Percentiles rank a stretch among this genome's conserved stretches.
phyloP scores from a whole-genome alignment of 2,888 invertebrate species.

The Biston stratarius region DNA sequence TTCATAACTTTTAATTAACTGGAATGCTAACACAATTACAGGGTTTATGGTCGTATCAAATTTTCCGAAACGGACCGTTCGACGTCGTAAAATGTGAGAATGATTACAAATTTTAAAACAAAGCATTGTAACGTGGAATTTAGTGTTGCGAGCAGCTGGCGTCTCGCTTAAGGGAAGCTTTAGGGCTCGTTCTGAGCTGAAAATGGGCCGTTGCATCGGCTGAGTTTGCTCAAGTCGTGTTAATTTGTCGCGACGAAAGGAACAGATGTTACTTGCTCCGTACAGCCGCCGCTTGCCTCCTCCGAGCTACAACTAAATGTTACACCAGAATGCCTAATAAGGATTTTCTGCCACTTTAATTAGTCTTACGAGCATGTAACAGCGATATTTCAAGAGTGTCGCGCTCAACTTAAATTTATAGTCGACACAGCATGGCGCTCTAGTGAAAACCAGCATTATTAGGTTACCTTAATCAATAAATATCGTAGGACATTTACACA shows the following conservation, averaged over 20 bases:
- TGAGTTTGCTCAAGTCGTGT: constrained; percentile 76
- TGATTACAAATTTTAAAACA: constrained; percentile 86
- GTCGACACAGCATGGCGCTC: constrained; percentile 17
- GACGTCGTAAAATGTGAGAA: constrained; percentile 85
- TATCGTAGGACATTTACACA: too few relatives aligned
- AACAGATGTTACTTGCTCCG: constrained; percentile 75
- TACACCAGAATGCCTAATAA: constrained; percentile 42
- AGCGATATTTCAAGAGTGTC: constrained; percentile 26
- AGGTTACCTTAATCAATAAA: background rate
- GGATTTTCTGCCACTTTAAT: constrained; percentile 43
- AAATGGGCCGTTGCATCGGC: constrained; percentile 75
- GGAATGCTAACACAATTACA: constrained; percentile 84
- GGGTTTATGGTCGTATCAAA: constrained; percentile 85
- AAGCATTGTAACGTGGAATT: constrained; percentile 83
- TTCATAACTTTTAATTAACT: constrained; percentile 86
- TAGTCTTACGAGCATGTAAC: constrained; percentile 34
- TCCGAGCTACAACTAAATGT: constrained; percentile 46
- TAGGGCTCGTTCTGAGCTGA: constrained; percentile 74
- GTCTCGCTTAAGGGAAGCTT: constrained; percentile 78
- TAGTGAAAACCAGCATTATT: background rate
- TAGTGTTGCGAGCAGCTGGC: constrained; percentile 80
- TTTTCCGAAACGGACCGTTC: constrained; percentile 84
- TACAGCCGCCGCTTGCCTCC: constrained; percentile 44
- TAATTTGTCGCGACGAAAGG: constrained; percentile 80
- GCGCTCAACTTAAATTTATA: constrained; percentile 14